phyloP scores from a whole-genome alignment of 2,797 vertebrate species.

The Hoplostethus mediterraneus region DNA sequence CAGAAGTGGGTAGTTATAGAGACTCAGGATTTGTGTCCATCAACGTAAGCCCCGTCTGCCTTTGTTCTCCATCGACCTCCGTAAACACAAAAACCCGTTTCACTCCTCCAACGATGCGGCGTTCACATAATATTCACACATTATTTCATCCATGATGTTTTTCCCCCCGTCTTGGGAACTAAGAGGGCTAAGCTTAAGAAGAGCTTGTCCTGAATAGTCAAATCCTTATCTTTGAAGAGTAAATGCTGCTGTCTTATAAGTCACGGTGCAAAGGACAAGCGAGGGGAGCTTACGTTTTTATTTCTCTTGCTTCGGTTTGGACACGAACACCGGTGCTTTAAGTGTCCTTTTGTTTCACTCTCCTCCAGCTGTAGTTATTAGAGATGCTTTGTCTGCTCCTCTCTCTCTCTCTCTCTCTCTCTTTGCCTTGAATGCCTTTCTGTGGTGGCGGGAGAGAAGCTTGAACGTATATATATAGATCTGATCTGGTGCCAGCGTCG shows the following conservation, averaged over 20 bases:
- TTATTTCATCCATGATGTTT: slow-evolving; percentile 58
- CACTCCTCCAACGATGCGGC: slow-evolving; percentile 22
- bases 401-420: slow-evolving; percentile 30
- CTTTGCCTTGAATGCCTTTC: slow-evolving; percentile 13
- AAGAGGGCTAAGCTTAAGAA: slow-evolving; percentile 54
- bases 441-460: slow-evolving; percentile 7
- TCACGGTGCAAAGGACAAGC: slow-evolving; percentile 62
- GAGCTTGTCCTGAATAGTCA: slow-evolving; percentile 69
- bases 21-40: slow-evolving; percentile 84
- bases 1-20: slow-evolving; percentile 67
- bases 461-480: slow-evolving; percentile 36
- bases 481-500: slow-evolving; percentile 60
- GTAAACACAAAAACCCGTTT: slow-evolving; percentile 52
- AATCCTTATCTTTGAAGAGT: slow-evolving; percentile 66
- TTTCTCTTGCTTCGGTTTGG: slow-evolving; percentile 42
- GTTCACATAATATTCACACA: slow-evolving; percentile 54
- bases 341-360: slow-evolving; percentile 24
- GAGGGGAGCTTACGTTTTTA: slow-evolving; percentile 55
- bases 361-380: slow-evolving; percentile 49
- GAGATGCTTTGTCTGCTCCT: slow-evolving; percentile 42
- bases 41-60: slow-evolving; percentile 68
- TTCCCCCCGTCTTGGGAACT: slow-evolving; percentile 39
- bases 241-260: slow-evolving; percentile 52
- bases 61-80: slow-evolving; percentile 71
- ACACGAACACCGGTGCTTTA: slow-evolving; percentile 4